These are phyloP conservation scores for Acanthis flammea DNA, from an alignment of 2,797 vertebrate genomes.

Conservation along the genomic window DNA sequence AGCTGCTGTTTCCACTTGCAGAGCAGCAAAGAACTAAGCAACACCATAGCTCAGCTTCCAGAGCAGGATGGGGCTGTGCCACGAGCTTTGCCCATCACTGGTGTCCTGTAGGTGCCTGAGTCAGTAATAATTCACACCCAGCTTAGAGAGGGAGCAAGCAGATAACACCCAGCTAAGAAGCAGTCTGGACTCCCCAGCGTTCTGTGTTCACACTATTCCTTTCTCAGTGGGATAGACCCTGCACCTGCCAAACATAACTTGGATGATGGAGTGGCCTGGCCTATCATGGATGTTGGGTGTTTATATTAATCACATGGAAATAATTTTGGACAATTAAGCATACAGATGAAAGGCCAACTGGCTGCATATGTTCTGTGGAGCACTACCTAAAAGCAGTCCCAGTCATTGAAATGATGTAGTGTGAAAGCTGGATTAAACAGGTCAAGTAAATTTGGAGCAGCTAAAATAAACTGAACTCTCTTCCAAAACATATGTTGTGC, in stretches of 20 bases:
- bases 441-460: conserved; percentile 61
- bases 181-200: not conserved
- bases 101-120: not conserved
- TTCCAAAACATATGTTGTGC: conserved; percentile 52
- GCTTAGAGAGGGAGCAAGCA: not conserved
- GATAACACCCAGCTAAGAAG: not conserved
- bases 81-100: not conserved
- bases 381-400: conserved; percentile 30
- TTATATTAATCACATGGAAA: conserved; percentile 41
- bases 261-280: not conserved
- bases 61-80: not conserved
- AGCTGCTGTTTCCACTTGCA: not conserved
- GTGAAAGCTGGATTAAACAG: conserved; percentile 59
- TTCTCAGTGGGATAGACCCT: not conserved
- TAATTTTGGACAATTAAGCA: not conserved
- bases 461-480: conserved; percentile 46
- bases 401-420: conserved; percentile 40
- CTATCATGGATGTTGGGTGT: not conserved
- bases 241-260: not conserved
- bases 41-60: not conserved
- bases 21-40: not conserved
- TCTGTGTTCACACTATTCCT: not conserved
- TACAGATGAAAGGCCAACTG: conserved; percentile 11
- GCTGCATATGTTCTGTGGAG: not conserved
- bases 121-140: not conserved